phyloP scores from a whole-genome alignment of 2,113 vertebrate species.

The Monarcha castaneiventris region DNA sequence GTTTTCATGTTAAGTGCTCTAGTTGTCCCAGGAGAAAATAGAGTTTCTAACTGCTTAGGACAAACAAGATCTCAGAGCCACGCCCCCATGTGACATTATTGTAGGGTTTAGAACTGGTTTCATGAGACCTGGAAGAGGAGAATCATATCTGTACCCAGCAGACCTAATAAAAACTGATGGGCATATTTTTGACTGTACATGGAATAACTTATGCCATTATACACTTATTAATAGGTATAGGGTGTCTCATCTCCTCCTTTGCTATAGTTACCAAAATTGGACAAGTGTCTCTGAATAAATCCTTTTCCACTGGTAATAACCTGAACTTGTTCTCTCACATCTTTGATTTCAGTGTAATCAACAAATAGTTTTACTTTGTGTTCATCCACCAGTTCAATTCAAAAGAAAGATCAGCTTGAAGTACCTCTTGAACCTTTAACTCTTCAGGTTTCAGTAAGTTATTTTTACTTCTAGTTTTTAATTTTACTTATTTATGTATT shows the following conservation, averaged over 20 bases:
- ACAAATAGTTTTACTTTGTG: neutral
- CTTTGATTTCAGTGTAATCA: neutral
- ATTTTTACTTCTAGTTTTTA: neutral
- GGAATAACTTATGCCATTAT: neutral
- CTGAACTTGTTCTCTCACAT: neutral
- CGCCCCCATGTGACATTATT: neutral
- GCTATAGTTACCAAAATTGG: neutral
- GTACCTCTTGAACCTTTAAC: neutral
- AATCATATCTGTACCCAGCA: neutral
- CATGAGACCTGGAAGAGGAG: neutral
- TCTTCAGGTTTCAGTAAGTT: neutral
- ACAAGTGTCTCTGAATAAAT: neutral
- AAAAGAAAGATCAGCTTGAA: neutral
- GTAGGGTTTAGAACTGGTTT: neutral
- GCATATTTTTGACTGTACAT: neutral
- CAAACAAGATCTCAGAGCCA: neutral
- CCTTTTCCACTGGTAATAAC: neutral
- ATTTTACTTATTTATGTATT: neutral
- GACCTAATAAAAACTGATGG: neutral
- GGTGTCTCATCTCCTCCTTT: neutral
- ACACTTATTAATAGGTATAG: neutral
- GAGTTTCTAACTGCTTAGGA: neutral
- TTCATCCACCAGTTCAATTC: neutral
- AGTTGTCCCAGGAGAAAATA: neutral
- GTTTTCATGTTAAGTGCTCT: neutral